Percentiles rank a stretch among this genome's conserved stretches.
These are phyloP conservation scores for Pogonomyrmex barbatus DNA, from an alignment of 1,140 invertebrate species.

Conservation along the genomic window DNA sequence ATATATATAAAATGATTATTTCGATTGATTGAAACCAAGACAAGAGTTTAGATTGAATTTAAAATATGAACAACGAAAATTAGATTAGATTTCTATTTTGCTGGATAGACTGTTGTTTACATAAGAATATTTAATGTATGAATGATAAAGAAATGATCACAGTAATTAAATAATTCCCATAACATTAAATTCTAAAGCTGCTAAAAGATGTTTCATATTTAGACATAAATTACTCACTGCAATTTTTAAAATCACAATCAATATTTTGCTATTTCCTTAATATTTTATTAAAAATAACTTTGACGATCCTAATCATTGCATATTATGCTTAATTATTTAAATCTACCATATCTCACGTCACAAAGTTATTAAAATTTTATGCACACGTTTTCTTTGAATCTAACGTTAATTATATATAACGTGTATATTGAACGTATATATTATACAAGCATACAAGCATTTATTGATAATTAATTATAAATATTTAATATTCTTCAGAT, in stretches of 20 bases:
- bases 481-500: not conserved
- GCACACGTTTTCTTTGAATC: not conserved
- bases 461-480: conserved; percentile 25
- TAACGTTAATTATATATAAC: conserved; percentile 5
- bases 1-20: not conserved
- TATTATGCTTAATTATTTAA: conserved; percentile 24
- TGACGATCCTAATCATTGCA: not conserved
- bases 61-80: not conserved
- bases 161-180: not conserved
- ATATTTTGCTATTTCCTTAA: not conserved
- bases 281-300: not conserved
- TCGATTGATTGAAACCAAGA: not conserved
- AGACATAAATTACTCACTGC: not conserved
- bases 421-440: not conserved
- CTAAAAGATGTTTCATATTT: not conserved
- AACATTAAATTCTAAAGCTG: not conserved
- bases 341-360: not conserved
- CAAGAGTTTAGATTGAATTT: not conserved
- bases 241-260: not conserved
- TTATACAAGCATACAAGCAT: not conserved
- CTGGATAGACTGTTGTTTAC: not conserved
- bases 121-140: not conserved
- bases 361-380: conserved; percentile 13
- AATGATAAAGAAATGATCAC: not conserved
- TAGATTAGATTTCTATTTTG: not conserved